A percentile compares a stretch with the other conserved stretches of the same genome.
Evolutionary conservation across 2,113 vertebrate species (phyloP).

Genomic region (Progne subis): DNA sequence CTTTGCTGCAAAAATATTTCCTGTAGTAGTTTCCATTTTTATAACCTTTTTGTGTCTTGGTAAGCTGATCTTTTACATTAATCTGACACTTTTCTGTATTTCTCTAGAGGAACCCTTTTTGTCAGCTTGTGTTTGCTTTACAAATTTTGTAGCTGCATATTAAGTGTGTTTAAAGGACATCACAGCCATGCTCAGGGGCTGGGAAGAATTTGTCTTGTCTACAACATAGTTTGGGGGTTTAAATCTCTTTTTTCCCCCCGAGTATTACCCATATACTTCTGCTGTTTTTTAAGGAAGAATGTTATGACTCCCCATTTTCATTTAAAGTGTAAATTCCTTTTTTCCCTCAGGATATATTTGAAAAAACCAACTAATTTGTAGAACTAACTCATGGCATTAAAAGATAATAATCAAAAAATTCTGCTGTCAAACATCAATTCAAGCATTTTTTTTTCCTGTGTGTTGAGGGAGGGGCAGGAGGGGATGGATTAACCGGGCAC

Average conservation of each 20-base stretch:
- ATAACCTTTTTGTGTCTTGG: neutral
- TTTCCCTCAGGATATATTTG: neutral
- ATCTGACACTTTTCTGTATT: neutral
- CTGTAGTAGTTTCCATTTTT: neutral
- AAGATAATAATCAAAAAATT: neutral
- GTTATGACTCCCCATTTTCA: neutral
- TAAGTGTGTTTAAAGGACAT: neutral
- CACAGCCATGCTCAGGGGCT: neutral
- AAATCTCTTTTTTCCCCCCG: neutral
- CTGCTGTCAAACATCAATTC: neutral
- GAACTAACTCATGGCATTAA: neutral
- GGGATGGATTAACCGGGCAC: neutral
- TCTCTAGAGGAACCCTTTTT: neutral
- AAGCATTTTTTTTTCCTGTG: neutral
- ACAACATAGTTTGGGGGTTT: neutral
- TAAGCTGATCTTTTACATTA: neutral
- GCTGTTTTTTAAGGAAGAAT: neutral
- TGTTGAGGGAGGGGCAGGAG: neutral
- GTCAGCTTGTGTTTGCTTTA: neutral
- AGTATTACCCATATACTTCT: neutral
- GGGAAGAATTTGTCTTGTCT: neutral
- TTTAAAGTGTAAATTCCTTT: neutral
- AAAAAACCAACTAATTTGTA: neutral
- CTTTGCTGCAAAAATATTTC: neutral
- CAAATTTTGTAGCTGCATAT: neutral